phyloP scores from a whole-genome alignment of 2,113 vertebrate genomes.

The Manacus vitellinus region DNA sequence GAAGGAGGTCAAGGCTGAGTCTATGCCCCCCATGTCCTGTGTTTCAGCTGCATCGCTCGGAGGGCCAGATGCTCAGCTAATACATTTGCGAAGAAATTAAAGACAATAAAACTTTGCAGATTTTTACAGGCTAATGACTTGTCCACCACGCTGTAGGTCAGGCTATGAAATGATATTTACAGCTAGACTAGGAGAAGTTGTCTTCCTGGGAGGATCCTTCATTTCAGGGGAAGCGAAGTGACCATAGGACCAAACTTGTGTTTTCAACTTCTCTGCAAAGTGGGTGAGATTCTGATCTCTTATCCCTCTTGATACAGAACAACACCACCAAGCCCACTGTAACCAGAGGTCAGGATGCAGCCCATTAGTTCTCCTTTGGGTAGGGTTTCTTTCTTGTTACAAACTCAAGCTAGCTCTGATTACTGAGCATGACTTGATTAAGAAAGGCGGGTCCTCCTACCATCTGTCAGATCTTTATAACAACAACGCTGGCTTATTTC shows the following conservation, averaged over 20 bases:
- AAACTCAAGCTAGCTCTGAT: not conserved
- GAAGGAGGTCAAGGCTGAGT: not conserved
- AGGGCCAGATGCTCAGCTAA: not conserved
- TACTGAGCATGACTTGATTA: slow-evolving; percentile 52
- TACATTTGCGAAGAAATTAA: not conserved
- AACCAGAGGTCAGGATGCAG: not conserved
- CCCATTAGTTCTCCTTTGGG: not conserved
- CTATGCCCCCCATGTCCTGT: not conserved
- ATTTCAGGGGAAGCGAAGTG: not conserved
- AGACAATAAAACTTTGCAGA: not conserved
- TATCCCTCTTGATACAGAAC: not conserved
- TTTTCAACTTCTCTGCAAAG: not conserved
- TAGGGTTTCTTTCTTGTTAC: slow-evolving; percentile 5
- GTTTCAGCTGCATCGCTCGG: not conserved
- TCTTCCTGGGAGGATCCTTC: not conserved
- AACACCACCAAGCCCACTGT: not conserved
- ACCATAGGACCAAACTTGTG: not conserved
- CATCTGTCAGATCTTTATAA: slow-evolving; percentile 48
- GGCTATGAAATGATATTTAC: not conserved
- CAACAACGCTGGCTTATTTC: slow-evolving; percentile 20
- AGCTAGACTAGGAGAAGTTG: not conserved
- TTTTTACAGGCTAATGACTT: not conserved
- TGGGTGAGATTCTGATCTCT: not conserved
- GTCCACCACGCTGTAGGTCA: not conserved
- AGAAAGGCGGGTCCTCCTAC: slow-evolving; percentile 53